Evolutionary conservation across 2,797 vertebrate species (phyloP).

Genomic region (Sebastes aleutianus): DNA sequence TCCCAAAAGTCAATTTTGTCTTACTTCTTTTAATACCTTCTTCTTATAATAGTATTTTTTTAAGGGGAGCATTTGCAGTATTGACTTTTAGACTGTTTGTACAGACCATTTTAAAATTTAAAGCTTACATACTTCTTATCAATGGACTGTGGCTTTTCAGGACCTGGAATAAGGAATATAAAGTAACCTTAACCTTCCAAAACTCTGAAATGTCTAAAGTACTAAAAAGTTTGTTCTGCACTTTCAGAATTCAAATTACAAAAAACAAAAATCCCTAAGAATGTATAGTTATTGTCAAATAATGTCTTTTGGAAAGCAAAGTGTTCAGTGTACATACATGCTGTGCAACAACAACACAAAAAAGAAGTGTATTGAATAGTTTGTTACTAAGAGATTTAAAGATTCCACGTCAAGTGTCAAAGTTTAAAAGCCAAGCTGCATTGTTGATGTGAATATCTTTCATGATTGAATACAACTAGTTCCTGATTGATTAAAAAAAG

Average conservation of each 20-base stretch:
- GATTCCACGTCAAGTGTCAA: neutral
- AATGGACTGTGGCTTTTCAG: neutral
- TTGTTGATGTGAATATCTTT: neutral
- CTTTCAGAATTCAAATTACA: neutral
- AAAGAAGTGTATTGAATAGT: neutral
- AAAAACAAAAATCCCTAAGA: neutral
- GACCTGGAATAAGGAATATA: neutral
- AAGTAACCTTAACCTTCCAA: neutral
- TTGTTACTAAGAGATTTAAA: neutral
- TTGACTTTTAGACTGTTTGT: neutral
- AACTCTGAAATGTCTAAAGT: neutral
- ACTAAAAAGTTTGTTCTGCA: neutral
- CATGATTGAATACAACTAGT: conserved; percentile 1
- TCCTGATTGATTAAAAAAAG: conserved; percentile 1
- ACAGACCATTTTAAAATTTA: neutral
- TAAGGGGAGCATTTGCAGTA: neutral
- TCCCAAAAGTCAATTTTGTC: too few relatives aligned
- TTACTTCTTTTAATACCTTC: too few relatives aligned
- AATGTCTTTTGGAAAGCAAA: neutral
- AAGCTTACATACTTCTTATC: neutral
- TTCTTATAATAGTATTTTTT: too few relatives aligned
- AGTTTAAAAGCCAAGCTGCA: neutral
- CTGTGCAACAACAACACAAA: neutral
- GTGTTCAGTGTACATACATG: neutral
- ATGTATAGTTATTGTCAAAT: neutral